A percentile compares a stretch with the other conserved stretches of the same genome.
phyloP scores from a whole-genome alignment of 2,113 vertebrate species.

The Psittacus erithacus region DNA sequence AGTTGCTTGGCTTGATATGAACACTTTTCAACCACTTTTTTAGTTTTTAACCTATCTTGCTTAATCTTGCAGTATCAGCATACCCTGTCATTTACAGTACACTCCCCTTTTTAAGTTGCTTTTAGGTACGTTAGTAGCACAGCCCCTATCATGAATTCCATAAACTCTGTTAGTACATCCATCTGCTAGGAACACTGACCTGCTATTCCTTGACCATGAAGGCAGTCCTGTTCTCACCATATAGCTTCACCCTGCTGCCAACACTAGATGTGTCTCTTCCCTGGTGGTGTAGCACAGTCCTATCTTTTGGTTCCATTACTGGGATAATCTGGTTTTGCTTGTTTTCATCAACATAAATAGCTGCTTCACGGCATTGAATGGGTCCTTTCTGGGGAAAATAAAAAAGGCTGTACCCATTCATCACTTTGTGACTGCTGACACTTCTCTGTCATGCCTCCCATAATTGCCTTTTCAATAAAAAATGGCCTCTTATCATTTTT shows the following conservation, averaged over 20 bases:
- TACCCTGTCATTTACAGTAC: neutral
- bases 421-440: neutral
- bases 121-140: neutral
- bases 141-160: neutral
- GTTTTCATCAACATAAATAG: neutral
- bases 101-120: neutral
- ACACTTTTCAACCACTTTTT: neutral
- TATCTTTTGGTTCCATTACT: neutral
- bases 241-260: neutral
- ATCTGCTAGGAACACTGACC: neutral
- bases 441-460: neutral
- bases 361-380: neutral
- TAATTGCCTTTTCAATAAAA: neutral
- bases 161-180: neutral
- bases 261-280: neutral
- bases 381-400: neutral
- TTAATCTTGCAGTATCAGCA: neutral
- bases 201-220: neutral
- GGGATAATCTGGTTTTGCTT: neutral
- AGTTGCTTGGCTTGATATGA: neutral
- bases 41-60: neutral
- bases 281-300: neutral
- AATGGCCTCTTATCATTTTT: neutral
- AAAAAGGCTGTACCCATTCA: neutral
- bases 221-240: neutral